These are phyloP conservation scores for Talpa occidentalis DNA, from an alignment of 2,113 vertebrate species.

Conservation along the genomic window DNA sequence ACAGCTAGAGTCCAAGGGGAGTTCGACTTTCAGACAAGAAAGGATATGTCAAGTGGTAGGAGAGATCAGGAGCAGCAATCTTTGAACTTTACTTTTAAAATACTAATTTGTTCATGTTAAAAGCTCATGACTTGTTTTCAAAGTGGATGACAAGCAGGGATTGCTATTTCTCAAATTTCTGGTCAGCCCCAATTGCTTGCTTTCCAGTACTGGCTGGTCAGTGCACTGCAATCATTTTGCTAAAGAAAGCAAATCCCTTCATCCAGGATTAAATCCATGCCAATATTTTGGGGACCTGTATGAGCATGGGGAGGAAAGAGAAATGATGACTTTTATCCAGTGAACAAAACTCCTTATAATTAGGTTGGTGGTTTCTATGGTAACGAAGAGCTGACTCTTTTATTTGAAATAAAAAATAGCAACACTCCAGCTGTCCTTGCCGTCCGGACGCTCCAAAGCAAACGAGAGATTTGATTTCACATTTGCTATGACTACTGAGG, in stretches of 20 bases:
- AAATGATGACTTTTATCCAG: constrained; percentile 83
- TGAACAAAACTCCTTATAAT: constrained; percentile 88
- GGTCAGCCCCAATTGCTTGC: background rate
- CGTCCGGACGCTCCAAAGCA: constrained; percentile 61
- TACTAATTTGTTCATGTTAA: constrained; percentile 31
- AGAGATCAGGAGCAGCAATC: background rate
- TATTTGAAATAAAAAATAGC: constrained; percentile 85
- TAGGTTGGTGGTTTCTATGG: constrained; percentile 89
- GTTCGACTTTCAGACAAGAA: background rate
- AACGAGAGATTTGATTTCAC: constrained; percentile 64
- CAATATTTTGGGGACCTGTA: constrained; percentile 71
- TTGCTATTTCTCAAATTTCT: background rate
- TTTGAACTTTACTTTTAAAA: constrained; percentile 50
- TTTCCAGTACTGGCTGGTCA: constrained; percentile 7
- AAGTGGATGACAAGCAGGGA: background rate
- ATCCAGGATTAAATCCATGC: constrained; percentile 51
- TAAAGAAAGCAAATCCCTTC: constrained; percentile 61
- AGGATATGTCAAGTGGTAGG: background rate
- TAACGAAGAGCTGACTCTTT: constrained; percentile 86
- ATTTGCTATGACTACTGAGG: background rate
- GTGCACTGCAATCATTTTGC: background rate
- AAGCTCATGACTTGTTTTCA: background rate
- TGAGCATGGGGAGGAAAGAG: constrained; percentile 74
- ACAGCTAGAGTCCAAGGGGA: background rate
- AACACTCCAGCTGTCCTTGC: constrained; percentile 82